Evolutionary conservation across 1,140 invertebrate species (phyloP), one percentile per base, ranked within the genome.

Genomic region (Ceratosolen fusciceps): DNA sequence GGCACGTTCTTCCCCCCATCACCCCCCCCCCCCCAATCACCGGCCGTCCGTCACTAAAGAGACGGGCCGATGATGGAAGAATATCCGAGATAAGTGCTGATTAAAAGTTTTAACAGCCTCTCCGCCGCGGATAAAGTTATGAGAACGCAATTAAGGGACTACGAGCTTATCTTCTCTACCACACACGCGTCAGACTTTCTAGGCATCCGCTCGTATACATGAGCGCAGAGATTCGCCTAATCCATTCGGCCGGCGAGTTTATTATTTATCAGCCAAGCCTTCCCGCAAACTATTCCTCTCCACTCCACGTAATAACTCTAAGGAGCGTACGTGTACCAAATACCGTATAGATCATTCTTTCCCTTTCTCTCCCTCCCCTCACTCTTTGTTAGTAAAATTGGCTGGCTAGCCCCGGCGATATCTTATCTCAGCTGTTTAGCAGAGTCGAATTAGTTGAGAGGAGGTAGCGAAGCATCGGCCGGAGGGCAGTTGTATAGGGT

Each of bases 321-420:
- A n/a, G n/a, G n/a, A 16, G 43, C 43, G 43, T 47, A 47, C 16
- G 14, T 72, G 68, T 56, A n/a, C 43, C 29, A 52, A 78, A 78
- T 65, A 73, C 54, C 56, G 47, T 26, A 52, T 19, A 39, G 74
- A 43, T 24, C n/a, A 21, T 24, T 78, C 65, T 31, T n/a, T 52
- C 14, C 4, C 31, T n/a, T 26, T 26, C 37, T 14, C 14, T 2
- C 5, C 5, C 19, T 43, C 29, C 52, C 34, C 56, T 26, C 54
- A 67, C 72, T 79, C 77, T 67, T 79, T 74, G 77, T 67, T n/a
- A n/a, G n/a, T n/a, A n/a, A n/a, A n/a, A n/a, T n/a, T n/a, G n/a
- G n/a, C n/a, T n/a, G n/a, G n/a, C n/a, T n/a, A n/a, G 74, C 67
- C 74, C 47, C 56, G 24, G 19, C 73, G 74, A 79, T 79, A 79